phyloP scores from a whole-genome alignment of 1,140 invertebrate species.

The Leguminivora glycinivorella region DNA sequence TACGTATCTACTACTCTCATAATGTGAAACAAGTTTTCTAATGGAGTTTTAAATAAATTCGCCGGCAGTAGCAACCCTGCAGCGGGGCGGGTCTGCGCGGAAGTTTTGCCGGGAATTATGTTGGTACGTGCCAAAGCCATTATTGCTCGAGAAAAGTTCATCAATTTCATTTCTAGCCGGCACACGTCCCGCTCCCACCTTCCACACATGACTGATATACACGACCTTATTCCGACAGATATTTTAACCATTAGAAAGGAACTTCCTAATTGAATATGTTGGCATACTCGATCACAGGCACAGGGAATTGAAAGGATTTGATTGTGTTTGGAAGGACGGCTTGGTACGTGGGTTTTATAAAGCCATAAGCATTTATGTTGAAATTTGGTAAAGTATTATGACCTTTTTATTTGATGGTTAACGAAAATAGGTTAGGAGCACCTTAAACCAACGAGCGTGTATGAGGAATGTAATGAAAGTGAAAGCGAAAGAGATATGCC shows the following conservation, averaged over 20 bases:
- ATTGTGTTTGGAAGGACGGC: neutral
- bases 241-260: conserved; percentile 17
- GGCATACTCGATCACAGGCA: too few relatives aligned
- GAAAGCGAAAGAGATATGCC: too few relatives aligned
- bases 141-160: conserved; percentile 79
- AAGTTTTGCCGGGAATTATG: conserved; percentile 80
- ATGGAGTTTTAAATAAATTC: conserved; percentile 25
- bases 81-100: conserved; percentile 56
- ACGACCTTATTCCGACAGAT: conserved; percentile 13
- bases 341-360: neutral
- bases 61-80: conserved; percentile 48
- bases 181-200: conserved; percentile 47
- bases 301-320: neutral
- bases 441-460: too few relatives aligned
- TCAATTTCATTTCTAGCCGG: conserved; percentile 76
- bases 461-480: too few relatives aligned
- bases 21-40: neutral
- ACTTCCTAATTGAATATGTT: conserved; percentile 4
- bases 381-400: neutral
- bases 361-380: neutral
- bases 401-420: too few relatives aligned
- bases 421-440: too few relatives aligned
- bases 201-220: conserved; percentile 18
- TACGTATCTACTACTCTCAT: neutral
- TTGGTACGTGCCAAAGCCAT: conserved; percentile 80